phyloP scores from a whole-genome alignment of 2,113 vertebrate species.

The Melanotaenia duboulayi region DNA sequence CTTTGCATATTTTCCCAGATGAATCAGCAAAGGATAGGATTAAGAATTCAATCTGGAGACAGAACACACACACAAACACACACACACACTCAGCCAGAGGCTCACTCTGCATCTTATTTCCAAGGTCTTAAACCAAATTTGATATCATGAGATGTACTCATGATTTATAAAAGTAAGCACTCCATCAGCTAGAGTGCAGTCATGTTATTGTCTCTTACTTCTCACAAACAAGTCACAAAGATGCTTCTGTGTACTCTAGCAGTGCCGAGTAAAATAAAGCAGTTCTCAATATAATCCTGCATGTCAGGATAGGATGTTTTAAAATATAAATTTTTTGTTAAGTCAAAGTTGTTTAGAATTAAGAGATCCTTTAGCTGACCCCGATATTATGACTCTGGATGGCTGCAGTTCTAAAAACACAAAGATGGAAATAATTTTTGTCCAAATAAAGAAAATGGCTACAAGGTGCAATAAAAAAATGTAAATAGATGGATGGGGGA shows the following conservation, averaged over 20 bases:
- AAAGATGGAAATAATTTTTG: constrained; percentile 1
- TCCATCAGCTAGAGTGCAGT: constrained; percentile 48
- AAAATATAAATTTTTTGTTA: constrained; percentile 46
- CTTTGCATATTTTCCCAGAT: constrained; percentile 59
- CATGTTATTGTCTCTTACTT: constrained; percentile 39
- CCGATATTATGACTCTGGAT: constrained; percentile 8
- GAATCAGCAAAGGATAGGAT: constrained; percentile 62
- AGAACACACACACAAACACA: neutral
- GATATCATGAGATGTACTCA: constrained; percentile 65
- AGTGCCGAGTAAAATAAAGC: constrained; percentile 24
- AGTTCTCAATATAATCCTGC: constrained; percentile 21
- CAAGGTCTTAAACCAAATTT: constrained; percentile 46
- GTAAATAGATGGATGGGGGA: constrained; percentile 14
- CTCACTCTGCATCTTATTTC: constrained; percentile 40
- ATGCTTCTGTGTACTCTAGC: constrained; percentile 9
- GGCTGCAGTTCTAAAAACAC: neutral
- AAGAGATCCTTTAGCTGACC: constrained; percentile 23
- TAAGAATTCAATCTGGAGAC: constrained; percentile 65
- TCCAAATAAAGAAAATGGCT: constrained; percentile 30
- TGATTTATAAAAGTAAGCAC: constrained; percentile 62
- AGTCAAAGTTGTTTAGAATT: constrained; percentile 18
- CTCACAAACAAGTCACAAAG: constrained; percentile 5
- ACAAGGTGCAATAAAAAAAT: constrained; percentile 25
- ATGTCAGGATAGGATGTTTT: constrained; percentile 22
- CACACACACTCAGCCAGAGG: neutral